phyloP scores from a whole-genome alignment of 2,113 vertebrate genomes.

The Limanda limanda region DNA sequence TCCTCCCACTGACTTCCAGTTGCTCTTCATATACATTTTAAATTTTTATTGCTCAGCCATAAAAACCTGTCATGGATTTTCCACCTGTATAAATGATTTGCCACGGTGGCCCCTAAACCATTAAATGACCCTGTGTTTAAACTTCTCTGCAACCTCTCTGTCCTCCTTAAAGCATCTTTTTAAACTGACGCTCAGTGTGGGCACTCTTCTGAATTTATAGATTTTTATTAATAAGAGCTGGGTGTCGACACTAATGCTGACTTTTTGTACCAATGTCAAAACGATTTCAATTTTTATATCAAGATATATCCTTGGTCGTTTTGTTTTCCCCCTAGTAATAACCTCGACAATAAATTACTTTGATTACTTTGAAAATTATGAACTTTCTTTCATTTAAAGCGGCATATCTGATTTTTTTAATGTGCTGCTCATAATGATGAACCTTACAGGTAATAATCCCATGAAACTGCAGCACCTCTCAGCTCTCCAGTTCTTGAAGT shows the following conservation, averaged over 20 bases:
- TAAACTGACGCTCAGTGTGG: background rate
- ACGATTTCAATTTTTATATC: background rate
- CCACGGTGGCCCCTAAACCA: background rate
- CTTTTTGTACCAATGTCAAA: background rate
- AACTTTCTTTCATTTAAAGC: background rate
- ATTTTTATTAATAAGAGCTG: background rate
- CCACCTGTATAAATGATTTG: background rate
- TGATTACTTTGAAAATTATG: background rate
- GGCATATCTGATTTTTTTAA: too few species aligned
- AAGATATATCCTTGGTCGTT: background rate
- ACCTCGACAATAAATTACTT: background rate
- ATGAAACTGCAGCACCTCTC: too few species aligned
- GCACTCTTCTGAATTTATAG: background rate
- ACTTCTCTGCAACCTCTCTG: background rate
- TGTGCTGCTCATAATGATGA: too few species aligned
- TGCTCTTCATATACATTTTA: background rate
- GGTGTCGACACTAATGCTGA: background rate
- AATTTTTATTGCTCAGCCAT: background rate
- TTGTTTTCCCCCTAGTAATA: background rate
- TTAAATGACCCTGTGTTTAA: too few species aligned
- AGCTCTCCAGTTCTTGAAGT: too few species aligned
- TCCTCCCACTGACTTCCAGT: background rate
- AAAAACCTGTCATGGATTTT: background rate
- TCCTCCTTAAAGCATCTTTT: background rate
- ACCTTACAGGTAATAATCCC: too few species aligned